Percentiles rank a stretch among this genome's conserved stretches.
Evolutionary conservation across 2,113 vertebrate species (phyloP).

Genomic region (Psophia crepitans): DNA sequence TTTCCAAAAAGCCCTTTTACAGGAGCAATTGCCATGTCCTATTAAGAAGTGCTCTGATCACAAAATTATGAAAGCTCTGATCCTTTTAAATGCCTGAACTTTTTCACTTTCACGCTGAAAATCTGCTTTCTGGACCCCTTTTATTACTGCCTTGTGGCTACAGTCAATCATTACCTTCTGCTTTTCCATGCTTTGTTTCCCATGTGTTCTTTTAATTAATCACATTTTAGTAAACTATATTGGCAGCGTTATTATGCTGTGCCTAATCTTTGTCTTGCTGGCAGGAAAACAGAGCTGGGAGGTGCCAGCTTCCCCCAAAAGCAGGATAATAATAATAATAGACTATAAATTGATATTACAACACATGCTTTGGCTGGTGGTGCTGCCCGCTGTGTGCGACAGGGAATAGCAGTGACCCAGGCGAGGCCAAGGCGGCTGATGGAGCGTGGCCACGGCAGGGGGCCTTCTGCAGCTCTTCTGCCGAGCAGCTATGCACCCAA

Average conservation of each 20-base stretch:
- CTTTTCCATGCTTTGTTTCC: constrained; percentile 13
- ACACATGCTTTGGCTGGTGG: background rate
- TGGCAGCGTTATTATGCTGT: background rate
- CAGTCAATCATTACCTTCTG: constrained; percentile 17
- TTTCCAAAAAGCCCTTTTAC: background rate
- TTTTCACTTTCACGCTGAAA: background rate
- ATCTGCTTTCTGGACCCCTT: background rate
- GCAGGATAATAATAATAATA: background rate
- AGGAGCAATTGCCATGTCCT: background rate
- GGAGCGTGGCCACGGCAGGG: background rate
- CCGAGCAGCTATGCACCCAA: background rate
- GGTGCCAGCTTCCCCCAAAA: background rate
- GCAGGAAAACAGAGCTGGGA: background rate
- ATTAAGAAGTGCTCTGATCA: constrained; percentile 42
- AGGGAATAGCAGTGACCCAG: background rate
- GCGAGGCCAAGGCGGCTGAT: background rate
- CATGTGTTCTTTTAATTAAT: background rate
- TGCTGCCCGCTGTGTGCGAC: background rate
- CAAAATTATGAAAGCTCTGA: constrained; percentile 20
- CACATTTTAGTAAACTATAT: background rate
- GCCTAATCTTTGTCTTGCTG: background rate
- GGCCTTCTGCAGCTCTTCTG: background rate
- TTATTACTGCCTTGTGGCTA: constrained; percentile 16
- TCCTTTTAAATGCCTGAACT: constrained; percentile 27
- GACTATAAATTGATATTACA: background rate